Evolutionary conservation across 1,140 invertebrate genomes (phyloP).

Genomic region (Metaphire vulgaris): DNA sequence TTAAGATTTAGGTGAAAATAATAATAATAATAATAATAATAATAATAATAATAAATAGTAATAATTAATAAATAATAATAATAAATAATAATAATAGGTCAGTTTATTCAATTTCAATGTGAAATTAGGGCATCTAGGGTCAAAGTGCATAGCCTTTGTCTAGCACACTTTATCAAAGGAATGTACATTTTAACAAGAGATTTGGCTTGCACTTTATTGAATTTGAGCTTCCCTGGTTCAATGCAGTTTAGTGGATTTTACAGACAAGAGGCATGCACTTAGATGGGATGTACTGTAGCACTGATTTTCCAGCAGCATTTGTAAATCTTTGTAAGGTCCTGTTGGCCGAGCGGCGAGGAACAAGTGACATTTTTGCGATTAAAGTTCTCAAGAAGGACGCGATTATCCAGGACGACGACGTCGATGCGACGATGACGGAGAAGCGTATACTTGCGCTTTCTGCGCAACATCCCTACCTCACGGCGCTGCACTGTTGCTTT

Average conservation of each 20-base stretch:
- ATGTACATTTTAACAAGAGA: too few species aligned
- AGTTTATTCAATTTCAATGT: background rate
- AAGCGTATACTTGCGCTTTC: conserved; percentile 89
- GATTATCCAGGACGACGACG: conserved; percentile 92
- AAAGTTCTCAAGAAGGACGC: conserved; percentile 95
- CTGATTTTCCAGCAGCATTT: too few species aligned
- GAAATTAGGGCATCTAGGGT: too few species aligned
- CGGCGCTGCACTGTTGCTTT: conserved; percentile 95
- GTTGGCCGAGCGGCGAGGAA: conserved; percentile 77
- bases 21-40: background rate
- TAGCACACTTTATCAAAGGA: too few species aligned
- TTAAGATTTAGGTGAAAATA: background rate
- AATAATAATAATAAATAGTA: background rate
- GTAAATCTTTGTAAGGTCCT: too few species aligned
- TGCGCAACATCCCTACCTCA: conserved; percentile 95
- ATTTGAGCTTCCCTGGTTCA: background rate
- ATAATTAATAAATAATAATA: background rate
- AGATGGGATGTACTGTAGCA: too few species aligned
- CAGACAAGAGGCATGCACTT: too few species aligned
- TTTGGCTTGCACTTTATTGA: too few species aligned
- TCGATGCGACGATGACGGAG: conserved; percentile 96
- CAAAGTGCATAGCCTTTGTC: too few species aligned
- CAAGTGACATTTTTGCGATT: conserved; percentile 88
- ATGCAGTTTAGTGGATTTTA: background rate
- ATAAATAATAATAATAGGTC: conserved; percentile 1